These are phyloP conservation scores for Pterostichus madidus DNA, from an alignment of 2,888 invertebrate species.

Conservation along the genomic window DNA sequence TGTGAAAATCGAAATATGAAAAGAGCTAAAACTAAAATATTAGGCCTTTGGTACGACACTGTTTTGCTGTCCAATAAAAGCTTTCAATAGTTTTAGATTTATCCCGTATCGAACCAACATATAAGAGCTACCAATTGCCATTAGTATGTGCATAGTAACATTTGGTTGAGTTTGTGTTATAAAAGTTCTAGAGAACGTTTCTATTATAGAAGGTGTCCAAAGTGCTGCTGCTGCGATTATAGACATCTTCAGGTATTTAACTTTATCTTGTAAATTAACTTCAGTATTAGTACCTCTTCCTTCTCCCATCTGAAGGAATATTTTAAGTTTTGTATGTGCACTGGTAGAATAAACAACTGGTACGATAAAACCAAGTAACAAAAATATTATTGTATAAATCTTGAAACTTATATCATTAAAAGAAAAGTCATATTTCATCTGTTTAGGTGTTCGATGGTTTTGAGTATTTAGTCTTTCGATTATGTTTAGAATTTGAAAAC, in stretches of 20 bases:
- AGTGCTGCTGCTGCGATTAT: slow-evolving; percentile 71
- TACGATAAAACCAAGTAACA: slow-evolving; percentile 71
- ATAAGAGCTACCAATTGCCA: slow-evolving; percentile 71
- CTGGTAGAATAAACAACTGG: slow-evolving; percentile 73
- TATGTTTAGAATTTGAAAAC: slow-evolving; percentile 65
- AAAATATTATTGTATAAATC: slow-evolving; percentile 72
- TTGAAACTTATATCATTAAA: slow-evolving; percentile 69
- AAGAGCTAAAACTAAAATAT: neutral
- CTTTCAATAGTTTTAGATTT: slow-evolving; percentile 60
- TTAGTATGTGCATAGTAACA: slow-evolving; percentile 71
- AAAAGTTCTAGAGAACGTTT: slow-evolving; percentile 73
- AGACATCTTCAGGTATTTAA: slow-evolving; percentile 70
- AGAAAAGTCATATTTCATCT: slow-evolving; percentile 26
- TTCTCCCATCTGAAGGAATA: slow-evolving; percentile 28
- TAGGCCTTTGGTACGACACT: slow-evolving; percentile 48
- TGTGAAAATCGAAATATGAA: neutral
- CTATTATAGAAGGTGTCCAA: slow-evolving; percentile 74
- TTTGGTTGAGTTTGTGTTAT: slow-evolving; percentile 70
- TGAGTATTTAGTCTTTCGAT: slow-evolving; percentile 49
- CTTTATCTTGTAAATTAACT: slow-evolving; percentile 54
- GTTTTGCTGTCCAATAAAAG: slow-evolving; percentile 52
- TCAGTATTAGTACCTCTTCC: neutral
- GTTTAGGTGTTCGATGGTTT: slow-evolving; percentile 31
- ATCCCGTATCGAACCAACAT: slow-evolving; percentile 58
- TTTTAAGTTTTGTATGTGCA: slow-evolving; percentile 70